Evolutionary conservation across 1,140 invertebrate species (phyloP), one percentile per base, ranked within the genome.

Genomic region (Gryllus bimaculatus): DNA sequence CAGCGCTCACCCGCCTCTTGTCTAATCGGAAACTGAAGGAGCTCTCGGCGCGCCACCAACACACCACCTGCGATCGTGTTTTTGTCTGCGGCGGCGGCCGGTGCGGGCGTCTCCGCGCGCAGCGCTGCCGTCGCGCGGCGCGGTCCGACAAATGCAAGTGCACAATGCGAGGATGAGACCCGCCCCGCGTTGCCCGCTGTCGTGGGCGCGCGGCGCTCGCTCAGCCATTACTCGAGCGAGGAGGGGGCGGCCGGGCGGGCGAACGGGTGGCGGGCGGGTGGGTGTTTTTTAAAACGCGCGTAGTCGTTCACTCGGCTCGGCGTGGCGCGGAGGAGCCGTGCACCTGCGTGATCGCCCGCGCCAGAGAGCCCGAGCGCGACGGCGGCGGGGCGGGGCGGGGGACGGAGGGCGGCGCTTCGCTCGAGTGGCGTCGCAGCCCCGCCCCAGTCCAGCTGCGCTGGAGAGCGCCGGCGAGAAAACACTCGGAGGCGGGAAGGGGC

Each of bases 111-210:
- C 54, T 10, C 54, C 54, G 54, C 18, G 10, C 10, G 10, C 54
- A 66, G 10, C 54, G 54, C 54, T 18, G 54, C 54, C 54, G 54
- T 18, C 54, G 10, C 54, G 8, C 54, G 54, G 10, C 54, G 54
- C 54, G 10, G 54, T 18, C 54, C 18, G 10, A 66, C 54, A 66
- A n/a, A 66, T 66, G 54, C 54, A 66, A 66, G 54, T 66, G 54
- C 54, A 66, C 54, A 66, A 66, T 66, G 54, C 54, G 54, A 66
- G 54, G 54, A 66, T 66, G 54, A 66, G 54, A 66, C 54, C 54
- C 54, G 10, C 54, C 54, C 18, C 54, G 10, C 54, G 10, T 66
- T 66, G 10, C 54, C 54, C 54, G 2, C 2, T 7, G 0, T 0
- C 7, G 2, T 2, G 0, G 18, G 10, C 54, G 54, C 54, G 10